Evolutionary conservation across 2,797 vertebrate species (phyloP).

Genomic region (Hemitrygon akajei): DNA sequence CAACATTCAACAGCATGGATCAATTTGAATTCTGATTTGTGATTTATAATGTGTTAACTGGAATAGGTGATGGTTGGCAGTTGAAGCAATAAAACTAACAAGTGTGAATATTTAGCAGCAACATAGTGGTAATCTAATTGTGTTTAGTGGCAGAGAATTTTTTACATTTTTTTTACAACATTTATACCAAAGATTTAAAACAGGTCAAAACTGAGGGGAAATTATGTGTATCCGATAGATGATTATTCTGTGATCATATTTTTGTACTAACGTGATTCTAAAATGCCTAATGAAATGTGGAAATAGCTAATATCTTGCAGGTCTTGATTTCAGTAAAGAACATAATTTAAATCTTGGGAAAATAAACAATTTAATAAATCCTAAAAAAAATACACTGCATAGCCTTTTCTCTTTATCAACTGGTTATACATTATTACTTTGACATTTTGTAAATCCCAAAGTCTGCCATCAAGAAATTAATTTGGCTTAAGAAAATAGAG

Average conservation of each 20-base stretch:
- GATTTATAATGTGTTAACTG: neutral
- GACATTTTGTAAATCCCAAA: neutral
- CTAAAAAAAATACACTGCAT: too few species aligned
- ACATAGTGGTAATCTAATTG: neutral
- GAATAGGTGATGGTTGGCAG: neutral
- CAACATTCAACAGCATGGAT: neutral
- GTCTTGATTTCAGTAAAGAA: slow-evolving; percentile 2
- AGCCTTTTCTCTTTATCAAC: neutral
- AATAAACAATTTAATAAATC: slow-evolving; percentile 20
- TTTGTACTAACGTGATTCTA: neutral
- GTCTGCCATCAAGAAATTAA: neutral
- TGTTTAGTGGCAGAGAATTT: neutral
- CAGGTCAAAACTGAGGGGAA: neutral
- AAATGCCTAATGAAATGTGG: neutral
- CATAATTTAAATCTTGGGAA: neutral
- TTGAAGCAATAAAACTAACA: slow-evolving; percentile 6
- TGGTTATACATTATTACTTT: neutral
- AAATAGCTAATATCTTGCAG: neutral
- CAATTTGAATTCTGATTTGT: neutral
- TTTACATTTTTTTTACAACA: neutral
- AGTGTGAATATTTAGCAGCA: slow-evolving; percentile 14
- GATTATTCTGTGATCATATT: slow-evolving; percentile 28
- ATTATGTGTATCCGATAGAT: neutral
- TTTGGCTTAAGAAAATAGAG: neutral
- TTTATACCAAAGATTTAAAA: neutral